Evolutionary conservation across 1,140 invertebrate genomes (phyloP), one percentile per base, ranked within the genome.

Genomic region (Agraylea sexmaculata): DNA sequence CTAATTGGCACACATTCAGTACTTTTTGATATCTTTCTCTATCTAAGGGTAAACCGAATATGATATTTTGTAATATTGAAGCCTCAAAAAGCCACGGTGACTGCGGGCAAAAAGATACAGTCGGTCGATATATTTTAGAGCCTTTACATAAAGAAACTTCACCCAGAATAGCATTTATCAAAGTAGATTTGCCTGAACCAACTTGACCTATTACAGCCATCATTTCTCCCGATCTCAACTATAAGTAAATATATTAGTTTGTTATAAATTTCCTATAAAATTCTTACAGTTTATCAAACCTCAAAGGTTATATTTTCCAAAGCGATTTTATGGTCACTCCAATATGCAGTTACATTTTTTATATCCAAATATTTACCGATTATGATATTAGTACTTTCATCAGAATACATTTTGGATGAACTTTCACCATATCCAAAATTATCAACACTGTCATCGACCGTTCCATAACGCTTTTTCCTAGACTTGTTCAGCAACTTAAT

Each of bases 131-230:
- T n/a, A n/a, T n/a, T 30, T 53, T 64, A 1, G 80, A 80, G 10
- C 57, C 50, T 0, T 68, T 49, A 6, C 53, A 12, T 6, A 69
- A 33, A 4, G 53, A 46, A 5, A 90, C 54, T 55, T 93, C 88
- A 8, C 77, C 71, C 0, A 93, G 59, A 25, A 91, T 70, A 0
- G 80, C 70, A 53, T 87, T 77, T 0, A 92, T 59, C 1, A 92
- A 60, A 5, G 86, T 75, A 0, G 70, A 73, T 51, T 89, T 89
- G 11, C 86, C 84, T 0, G 77, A 68, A 5, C 84, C 83, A 20
- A 89, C 84, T 25, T 77, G 74, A 3, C 86, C 86, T 27, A 89
- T 77, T 2, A 89, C 61, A 0, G 78, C 79, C 0, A 82, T 58
- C 8, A 88, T 52, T 19, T 80, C 68, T 5, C 77, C 74, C 2